Conservation (phyloP, 1,140 invertebrate species). For the Diuraphis noxia region DNA sequence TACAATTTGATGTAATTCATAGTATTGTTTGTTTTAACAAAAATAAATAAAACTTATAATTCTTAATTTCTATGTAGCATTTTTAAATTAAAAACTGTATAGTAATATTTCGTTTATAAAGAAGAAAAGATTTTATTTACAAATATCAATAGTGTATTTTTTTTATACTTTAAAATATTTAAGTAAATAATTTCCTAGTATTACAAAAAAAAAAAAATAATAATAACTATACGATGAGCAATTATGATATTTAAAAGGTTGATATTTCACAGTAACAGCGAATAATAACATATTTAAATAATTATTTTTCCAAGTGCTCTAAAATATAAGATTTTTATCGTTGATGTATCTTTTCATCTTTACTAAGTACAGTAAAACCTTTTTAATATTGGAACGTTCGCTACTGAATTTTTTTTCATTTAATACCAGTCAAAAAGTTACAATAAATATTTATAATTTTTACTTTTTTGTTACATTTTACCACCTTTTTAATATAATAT, state of each 20-base stretch:
- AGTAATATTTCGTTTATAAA: neutral
- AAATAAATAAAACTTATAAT: neutral
- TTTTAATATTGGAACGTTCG: neutral
- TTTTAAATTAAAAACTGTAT: neutral
- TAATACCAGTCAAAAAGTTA: too few species aligned
- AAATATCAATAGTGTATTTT: neutral
- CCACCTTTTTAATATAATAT: too few species aligned
- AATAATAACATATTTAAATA: neutral
- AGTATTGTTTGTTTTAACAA: neutral
- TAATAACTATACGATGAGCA: neutral
- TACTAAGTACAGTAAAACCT: neutral
- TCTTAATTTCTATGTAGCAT: neutral
- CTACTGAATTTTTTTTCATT: too few species aligned
- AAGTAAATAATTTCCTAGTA: neutral
- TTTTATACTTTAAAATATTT: neutral
- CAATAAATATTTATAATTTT: too few species aligned
- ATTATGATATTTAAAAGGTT: neutral
- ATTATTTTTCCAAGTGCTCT: neutral
- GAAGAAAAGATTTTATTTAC: neutral
- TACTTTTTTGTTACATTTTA: too few species aligned
- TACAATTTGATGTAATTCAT: neutral
- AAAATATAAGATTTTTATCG: neutral
- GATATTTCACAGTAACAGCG: neutral
- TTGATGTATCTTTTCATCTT: neutral
- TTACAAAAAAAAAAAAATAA: neutral